Conservation (phyloP, 2,888 invertebrate genomes). For the Drosophila melanosoma region DNA sequence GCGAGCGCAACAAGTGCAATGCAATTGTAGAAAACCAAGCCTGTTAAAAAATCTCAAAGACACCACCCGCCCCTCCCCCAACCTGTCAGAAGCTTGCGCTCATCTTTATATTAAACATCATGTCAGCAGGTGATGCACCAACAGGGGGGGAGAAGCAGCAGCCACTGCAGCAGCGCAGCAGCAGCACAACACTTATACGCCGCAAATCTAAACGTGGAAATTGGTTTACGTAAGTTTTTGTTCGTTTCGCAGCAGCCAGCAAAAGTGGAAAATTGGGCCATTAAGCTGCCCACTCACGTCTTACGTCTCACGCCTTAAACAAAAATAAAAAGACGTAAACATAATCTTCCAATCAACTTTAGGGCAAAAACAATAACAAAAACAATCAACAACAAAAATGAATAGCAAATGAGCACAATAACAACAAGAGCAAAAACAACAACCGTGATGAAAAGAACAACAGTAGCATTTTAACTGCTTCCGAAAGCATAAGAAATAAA, state of each 20-base stretch:
- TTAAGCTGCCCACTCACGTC: slow-evolving; percentile 32
- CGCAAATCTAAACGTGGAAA: slow-evolving; percentile 83
- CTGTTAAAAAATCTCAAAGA: slow-evolving; percentile 1
- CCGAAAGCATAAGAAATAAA: slow-evolving; percentile 60
- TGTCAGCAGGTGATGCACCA: slow-evolving; percentile 52
- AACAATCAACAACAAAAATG: slow-evolving; percentile 55
- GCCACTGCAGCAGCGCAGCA: slow-evolving; percentile 39
- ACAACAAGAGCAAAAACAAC: slow-evolving; percentile 8
- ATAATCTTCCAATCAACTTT: slow-evolving; percentile 62
- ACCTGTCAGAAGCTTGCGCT: slow-evolving; percentile 17
- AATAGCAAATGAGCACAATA: slow-evolving; percentile 58
- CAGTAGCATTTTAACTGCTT: slow-evolving; percentile 40
- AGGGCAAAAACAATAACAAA: slow-evolving; percentile 54
- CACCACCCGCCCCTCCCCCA: neutral
- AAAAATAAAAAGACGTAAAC: neutral
- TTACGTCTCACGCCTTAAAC: slow-evolving; percentile 6
- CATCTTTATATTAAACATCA: slow-evolving; percentile 34
- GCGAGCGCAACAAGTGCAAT: slow-evolving; percentile 56
- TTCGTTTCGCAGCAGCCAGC: slow-evolving; percentile 37
- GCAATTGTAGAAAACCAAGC: slow-evolving; percentile 57
- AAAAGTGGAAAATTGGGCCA: slow-evolving; percentile 43
- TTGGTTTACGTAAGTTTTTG: slow-evolving; percentile 84
- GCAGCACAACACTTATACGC: slow-evolving; percentile 59
- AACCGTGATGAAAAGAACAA: slow-evolving; percentile 19
- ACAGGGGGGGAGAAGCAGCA: slow-evolving; percentile 49